Percentiles rank a stretch among this genome's conserved stretches.
These are phyloP conservation scores for Agelas oroides DNA, from an alignment of 37 sponge, comb jelly and placozoan genomes.

Conservation along the genomic window DNA sequence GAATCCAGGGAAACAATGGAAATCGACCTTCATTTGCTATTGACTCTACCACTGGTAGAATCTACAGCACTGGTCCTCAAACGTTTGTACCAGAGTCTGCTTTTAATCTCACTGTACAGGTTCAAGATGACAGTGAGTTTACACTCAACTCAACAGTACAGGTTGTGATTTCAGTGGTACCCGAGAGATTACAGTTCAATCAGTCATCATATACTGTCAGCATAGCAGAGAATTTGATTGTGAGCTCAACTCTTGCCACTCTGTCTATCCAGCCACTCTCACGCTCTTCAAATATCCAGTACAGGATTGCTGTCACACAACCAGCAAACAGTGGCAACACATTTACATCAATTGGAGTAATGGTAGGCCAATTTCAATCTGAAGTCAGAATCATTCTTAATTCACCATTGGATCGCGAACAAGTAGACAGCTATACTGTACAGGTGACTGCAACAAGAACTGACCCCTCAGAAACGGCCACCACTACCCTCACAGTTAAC, in stretches of 20 bases:
- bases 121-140: conserved; percentile 19
- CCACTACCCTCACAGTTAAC: conserved; percentile 8
- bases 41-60: conserved; percentile 17
- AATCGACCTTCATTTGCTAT: neutral
- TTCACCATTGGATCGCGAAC: conserved; percentile 21
- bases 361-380: too few relatives aligned
- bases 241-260: neutral
- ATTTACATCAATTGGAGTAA: neutral
- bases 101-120: conserved; percentile 2
- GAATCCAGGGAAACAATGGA: neutral
- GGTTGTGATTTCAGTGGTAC: neutral
- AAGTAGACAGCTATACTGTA: neutral
- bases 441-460: neutral
- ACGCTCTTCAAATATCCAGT: conserved; percentile 10
- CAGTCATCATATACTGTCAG: neutral
- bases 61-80: neutral
- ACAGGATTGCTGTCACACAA: neutral
- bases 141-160: neutral
- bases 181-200: conserved; percentile 18
- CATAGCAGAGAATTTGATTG: neutral
- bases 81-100: conserved; percentile 4
- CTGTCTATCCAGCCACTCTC: conserved; percentile 19
- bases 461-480: neutral
- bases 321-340: neutral
- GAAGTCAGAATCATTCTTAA: neutral